Percentiles rank a stretch among this genome's conserved stretches.
phyloP scores from a whole-genome alignment of 2,888 invertebrate genomes.

The Agonopterix alstromeriana region DNA sequence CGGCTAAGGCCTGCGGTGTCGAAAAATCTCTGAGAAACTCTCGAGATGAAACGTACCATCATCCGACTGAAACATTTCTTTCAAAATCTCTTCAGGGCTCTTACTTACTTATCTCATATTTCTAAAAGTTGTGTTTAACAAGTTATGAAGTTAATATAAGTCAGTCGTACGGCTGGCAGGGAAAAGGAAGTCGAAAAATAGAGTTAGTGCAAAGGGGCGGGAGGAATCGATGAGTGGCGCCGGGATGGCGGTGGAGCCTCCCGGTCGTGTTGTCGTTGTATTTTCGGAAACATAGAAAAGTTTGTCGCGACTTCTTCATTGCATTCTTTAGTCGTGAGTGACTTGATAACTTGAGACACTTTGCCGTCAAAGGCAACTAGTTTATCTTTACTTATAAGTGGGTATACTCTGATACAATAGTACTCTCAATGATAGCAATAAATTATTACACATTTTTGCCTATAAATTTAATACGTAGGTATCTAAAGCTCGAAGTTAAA shows the following conservation, averaged over 20 bases:
- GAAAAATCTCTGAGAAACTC: slow-evolving; percentile 29
- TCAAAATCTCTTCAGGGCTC: slow-evolving; percentile 46
- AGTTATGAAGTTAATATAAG: slow-evolving; percentile 67
- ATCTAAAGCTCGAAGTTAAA: slow-evolving; percentile 23
- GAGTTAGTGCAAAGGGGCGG: slow-evolving; percentile 45
- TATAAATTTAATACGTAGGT: background rate
- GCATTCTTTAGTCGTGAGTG: slow-evolving; percentile 19
- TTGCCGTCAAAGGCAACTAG: slow-evolving; percentile 13
- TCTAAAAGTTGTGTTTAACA: slow-evolving; percentile 63
- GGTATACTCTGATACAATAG: slow-evolving; percentile 9
- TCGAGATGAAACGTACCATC: slow-evolving; percentile 26
- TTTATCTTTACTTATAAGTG: slow-evolving; percentile 3
- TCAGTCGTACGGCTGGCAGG: slow-evolving; percentile 47
- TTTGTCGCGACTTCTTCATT: slow-evolving; percentile 26
- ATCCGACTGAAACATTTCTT: slow-evolving; percentile 37
- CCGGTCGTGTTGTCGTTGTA: slow-evolving; percentile 24
- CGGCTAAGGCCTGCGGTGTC: slow-evolving; percentile 21
- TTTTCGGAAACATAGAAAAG: slow-evolving; percentile 36
- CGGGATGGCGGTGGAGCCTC: slow-evolving; percentile 32
- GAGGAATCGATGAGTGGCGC: slow-evolving; percentile 50
- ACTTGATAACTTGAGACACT: slow-evolving; percentile 18
- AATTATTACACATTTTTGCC: background rate
- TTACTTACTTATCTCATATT: slow-evolving; percentile 56
- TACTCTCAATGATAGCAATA: slow-evolving; percentile 16
- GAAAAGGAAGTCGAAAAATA: slow-evolving; percentile 58